A percentile compares a stretch with the other conserved stretches of the same genome.
phyloP scores from a whole-genome alignment of 2,888 invertebrate genomes.

The Lithodes maja region DNA sequence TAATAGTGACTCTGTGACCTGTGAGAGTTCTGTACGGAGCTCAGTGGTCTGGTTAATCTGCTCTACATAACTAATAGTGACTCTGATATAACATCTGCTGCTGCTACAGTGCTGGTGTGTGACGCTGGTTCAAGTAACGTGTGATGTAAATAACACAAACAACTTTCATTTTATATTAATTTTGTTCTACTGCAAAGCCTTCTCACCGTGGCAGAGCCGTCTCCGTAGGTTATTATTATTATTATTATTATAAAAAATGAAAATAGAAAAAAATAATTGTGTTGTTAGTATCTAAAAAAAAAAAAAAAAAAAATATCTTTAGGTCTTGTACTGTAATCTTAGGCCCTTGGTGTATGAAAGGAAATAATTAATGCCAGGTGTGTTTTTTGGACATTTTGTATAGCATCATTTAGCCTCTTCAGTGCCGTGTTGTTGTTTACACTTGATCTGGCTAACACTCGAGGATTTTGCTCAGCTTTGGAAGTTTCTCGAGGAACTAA shows the following conservation, averaged over 20 bases:
- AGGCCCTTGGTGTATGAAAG: constrained; percentile 13
- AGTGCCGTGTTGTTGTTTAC: too few species aligned
- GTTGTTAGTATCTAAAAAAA: constrained; percentile 22
- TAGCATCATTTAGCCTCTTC: neutral
- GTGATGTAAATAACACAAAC: constrained; percentile 50
- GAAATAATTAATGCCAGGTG: neutral
- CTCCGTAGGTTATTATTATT: constrained; percentile 22
- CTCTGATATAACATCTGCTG: too few species aligned
- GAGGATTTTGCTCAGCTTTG: too few species aligned
- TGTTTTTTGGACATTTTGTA: neutral
- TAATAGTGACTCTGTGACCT: too few species aligned
- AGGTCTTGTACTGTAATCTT: constrained; percentile 36
- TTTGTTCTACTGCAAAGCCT: neutral
- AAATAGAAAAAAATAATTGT: constrained; percentile 28
- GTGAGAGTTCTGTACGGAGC: too few species aligned
- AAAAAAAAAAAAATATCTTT: neutral
- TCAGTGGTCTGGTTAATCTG: too few species aligned
- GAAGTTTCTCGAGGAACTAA: too few species aligned
- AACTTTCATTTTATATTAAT: neutral
- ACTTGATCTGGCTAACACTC: too few species aligned
- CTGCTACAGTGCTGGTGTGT: too few species aligned
- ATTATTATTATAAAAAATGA: neutral
- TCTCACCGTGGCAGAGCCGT: constrained; percentile 47
- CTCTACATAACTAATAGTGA: too few species aligned
- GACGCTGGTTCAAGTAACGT: neutral